Conservation (phyloP, 2,888 invertebrate genomes). For the Euphydryas editha region DNA sequence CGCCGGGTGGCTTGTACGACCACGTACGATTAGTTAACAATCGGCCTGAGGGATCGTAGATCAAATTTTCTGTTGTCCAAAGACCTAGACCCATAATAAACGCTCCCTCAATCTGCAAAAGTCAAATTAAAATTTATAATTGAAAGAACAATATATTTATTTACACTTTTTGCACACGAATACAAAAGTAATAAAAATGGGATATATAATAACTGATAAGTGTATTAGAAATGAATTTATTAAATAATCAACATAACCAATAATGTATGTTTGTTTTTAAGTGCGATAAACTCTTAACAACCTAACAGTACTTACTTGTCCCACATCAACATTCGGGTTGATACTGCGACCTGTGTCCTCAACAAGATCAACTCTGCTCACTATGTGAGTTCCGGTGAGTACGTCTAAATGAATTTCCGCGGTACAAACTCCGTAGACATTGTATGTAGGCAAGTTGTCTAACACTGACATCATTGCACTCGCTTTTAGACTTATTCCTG, state of each 20-base stretch:
- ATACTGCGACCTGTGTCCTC: constrained; percentile 87
- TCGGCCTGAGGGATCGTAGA: constrained; percentile 84
- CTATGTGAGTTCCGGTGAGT: constrained; percentile 86
- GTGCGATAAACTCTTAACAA: too few relatives aligned
- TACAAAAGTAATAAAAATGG: too few relatives aligned
- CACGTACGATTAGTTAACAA: constrained; percentile 88
- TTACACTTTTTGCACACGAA: too few relatives aligned
- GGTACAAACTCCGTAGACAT: constrained; percentile 84
- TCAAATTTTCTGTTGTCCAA: constrained; percentile 87
- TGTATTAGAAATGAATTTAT: too few relatives aligned
- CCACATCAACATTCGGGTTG: constrained; percentile 87
- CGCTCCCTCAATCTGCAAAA: constrained; percentile 85
- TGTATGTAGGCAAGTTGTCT: constrained; percentile 70
- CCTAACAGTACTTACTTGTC: constrained; percentile 78
- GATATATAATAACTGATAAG: too few relatives aligned
- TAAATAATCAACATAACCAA: too few relatives aligned
- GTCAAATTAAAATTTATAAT: background rate
- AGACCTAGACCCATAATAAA: constrained; percentile 89
- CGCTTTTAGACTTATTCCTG: constrained; percentile 81
- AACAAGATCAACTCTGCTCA: constrained; percentile 84
- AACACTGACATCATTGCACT: constrained; percentile 71
- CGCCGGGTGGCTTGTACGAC: constrained; percentile 88
- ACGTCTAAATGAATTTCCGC: constrained; percentile 88
- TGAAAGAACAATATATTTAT: background rate
- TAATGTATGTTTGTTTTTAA: too few relatives aligned